A percentile compares a stretch with the other conserved stretches of the same genome.
Evolutionary conservation across 2,888 invertebrate species (phyloP).

Genomic region (Neria commutata): DNA sequence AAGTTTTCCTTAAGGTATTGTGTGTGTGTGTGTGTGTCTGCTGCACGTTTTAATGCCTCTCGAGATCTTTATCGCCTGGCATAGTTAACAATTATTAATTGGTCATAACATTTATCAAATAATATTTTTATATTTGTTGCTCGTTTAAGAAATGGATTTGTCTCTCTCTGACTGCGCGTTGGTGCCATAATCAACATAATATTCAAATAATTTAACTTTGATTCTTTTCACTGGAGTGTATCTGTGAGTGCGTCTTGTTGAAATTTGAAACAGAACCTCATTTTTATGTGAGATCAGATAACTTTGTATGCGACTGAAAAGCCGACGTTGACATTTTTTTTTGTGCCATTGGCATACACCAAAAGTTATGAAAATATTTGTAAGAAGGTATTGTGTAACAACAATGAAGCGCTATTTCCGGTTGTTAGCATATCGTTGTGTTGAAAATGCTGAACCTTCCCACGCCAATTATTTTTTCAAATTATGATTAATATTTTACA

Average conservation of each 20-base stretch:
- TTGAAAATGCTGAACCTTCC: no score
- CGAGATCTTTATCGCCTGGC: slow-evolving; percentile 40
- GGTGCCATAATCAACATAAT: slow-evolving; percentile 20
- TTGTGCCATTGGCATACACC: no score
- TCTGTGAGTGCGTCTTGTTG: neutral
- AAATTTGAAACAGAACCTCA: neutral
- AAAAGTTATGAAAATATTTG: no score
- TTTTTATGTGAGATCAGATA: slow-evolving; percentile 14
- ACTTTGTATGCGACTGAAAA: slow-evolving; percentile 13
- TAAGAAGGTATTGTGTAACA: no score
- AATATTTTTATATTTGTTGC: slow-evolving; percentile 22
- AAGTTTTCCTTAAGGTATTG: neutral
- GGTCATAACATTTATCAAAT: slow-evolving; percentile 50
- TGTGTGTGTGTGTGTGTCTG: slow-evolving; percentile 5
- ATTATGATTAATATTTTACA: no score
- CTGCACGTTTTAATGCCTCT: slow-evolving; percentile 21
- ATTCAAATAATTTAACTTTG: slow-evolving; percentile 19
- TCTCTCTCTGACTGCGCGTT: neutral
- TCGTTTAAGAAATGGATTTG: neutral
- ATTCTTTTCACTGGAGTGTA: neutral
- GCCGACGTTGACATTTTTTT: no score
- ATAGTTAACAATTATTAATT: slow-evolving; percentile 53
- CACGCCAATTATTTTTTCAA: no score
- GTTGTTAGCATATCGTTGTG: no score
- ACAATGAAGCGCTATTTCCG: no score